A percentile compares a stretch with the other conserved stretches of the same genome.
These are phyloP conservation scores for Eretmocerus hayati DNA, from an alignment of 2,888 invertebrate species.

Conservation along the genomic window DNA sequence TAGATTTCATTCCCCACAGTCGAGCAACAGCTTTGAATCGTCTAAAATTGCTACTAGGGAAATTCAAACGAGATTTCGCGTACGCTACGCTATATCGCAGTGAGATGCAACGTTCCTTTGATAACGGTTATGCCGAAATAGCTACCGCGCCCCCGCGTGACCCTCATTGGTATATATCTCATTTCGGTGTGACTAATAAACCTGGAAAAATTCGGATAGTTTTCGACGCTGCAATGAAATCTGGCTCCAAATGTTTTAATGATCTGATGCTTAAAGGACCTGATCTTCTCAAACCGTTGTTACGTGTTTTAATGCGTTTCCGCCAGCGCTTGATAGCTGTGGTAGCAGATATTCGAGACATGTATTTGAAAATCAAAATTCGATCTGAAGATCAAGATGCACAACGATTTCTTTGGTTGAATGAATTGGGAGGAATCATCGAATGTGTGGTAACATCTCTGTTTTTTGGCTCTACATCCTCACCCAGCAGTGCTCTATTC, in stretches of 20 bases:
- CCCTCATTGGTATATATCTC: background rate
- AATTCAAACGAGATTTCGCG: background rate
- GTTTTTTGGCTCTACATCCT: too few relatives aligned
- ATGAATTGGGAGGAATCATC: too few relatives aligned
- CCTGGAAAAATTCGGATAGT: background rate
- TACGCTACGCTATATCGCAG: background rate
- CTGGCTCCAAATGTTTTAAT: background rate
- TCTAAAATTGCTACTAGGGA: background rate
- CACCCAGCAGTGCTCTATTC: too few relatives aligned
- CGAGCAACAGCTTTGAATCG: background rate
- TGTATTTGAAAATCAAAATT: too few relatives aligned
- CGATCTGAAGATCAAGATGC: too few relatives aligned
- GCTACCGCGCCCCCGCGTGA: background rate
- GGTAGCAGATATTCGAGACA: too few relatives aligned
- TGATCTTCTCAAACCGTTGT: background rate
- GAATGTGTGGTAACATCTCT: too few relatives aligned
- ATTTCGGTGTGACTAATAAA: background rate
- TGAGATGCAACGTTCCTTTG: background rate
- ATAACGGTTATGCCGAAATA: background rate
- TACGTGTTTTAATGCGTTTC: background rate
- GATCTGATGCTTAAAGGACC: background rate
- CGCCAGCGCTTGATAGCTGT: too few relatives aligned
- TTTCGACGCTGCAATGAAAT: background rate
- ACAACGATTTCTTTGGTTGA: too few relatives aligned
- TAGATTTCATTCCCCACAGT: background rate